A percentile compares a stretch with the other conserved stretches of the same genome.
Conservation (phyloP, 2,113 vertebrate genomes). For the Dryoscopus gambensis region DNA sequence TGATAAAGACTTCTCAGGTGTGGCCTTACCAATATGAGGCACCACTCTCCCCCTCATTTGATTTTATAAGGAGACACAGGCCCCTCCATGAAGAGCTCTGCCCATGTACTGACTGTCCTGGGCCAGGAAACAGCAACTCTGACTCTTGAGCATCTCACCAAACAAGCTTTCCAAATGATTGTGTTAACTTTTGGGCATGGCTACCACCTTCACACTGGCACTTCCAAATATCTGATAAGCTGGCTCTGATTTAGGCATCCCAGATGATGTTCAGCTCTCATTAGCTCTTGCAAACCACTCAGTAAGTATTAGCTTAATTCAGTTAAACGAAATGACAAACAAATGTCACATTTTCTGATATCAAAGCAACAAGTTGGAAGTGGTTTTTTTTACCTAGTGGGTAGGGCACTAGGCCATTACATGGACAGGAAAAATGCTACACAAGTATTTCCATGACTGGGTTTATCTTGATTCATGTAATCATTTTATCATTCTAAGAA, state of each 20-base stretch:
- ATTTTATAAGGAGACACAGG: background rate
- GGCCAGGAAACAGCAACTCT: fast-evolving
- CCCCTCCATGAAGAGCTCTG: background rate
- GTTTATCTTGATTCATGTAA: background rate
- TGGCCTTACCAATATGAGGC: background rate
- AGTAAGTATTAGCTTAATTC: background rate
- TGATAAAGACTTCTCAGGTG: background rate
- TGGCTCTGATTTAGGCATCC: background rate
- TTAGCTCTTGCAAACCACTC: background rate
- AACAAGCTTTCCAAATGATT: background rate
- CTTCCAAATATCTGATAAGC: background rate
- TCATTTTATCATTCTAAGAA: background rate
- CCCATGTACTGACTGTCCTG: background rate
- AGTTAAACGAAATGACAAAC: background rate
- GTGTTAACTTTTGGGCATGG: background rate
- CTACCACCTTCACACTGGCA: background rate
- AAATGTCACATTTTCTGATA: background rate
- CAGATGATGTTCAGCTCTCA: background rate
- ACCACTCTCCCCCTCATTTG: background rate
- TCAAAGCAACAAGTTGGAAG: background rate
- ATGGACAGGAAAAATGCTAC: background rate
- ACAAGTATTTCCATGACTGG: background rate
- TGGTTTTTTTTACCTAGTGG: background rate
- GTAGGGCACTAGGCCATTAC: background rate
- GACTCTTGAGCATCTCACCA: background rate